phyloP scores from a whole-genome alignment of 1,140 invertebrate species.

The Leucophenga varia region DNA sequence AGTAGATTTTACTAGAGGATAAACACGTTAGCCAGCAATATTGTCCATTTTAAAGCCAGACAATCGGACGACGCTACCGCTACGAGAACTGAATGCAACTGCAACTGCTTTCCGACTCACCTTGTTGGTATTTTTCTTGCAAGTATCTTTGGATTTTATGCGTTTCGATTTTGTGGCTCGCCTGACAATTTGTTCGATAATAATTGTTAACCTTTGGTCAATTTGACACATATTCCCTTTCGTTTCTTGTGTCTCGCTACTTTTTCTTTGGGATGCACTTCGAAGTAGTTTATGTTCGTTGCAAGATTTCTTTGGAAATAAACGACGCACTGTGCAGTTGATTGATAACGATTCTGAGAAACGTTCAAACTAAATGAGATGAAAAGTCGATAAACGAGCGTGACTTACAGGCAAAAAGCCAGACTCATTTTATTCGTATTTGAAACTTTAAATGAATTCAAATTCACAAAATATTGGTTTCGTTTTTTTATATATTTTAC shows the following conservation, averaged over 20 bases:
- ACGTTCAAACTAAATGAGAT: too few relatives aligned
- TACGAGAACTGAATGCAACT: background rate
- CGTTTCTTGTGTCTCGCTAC: background rate
- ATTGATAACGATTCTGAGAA: too few relatives aligned
- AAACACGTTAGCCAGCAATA: constrained; percentile 16
- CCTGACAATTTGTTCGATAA: constrained; percentile 56
- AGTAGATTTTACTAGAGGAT: constrained; percentile 28
- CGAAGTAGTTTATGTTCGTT: constrained; percentile 7
- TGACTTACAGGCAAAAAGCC: too few relatives aligned
- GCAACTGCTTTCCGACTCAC: background rate
- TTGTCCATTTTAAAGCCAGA: too few relatives aligned
- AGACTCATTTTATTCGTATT: too few relatives aligned
- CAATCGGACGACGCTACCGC: background rate
- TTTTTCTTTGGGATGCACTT: background rate
- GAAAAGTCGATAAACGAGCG: too few relatives aligned
- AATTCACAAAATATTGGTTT: background rate
- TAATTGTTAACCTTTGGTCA: constrained; percentile 50
- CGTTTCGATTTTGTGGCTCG: constrained; percentile 20
- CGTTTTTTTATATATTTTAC: constrained; percentile 3
- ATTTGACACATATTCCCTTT: constrained; percentile 39
- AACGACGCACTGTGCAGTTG: too few relatives aligned
- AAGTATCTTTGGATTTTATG: background rate
- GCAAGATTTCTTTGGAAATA: constrained; percentile 20
- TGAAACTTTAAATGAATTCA: too few relatives aligned
- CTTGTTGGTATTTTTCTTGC: background rate